Evolutionary conservation across 2,888 invertebrate genomes (phyloP), one percentile per base, ranked within the genome.

Genomic region (Kuschelorhynchus macadamiae): DNA sequence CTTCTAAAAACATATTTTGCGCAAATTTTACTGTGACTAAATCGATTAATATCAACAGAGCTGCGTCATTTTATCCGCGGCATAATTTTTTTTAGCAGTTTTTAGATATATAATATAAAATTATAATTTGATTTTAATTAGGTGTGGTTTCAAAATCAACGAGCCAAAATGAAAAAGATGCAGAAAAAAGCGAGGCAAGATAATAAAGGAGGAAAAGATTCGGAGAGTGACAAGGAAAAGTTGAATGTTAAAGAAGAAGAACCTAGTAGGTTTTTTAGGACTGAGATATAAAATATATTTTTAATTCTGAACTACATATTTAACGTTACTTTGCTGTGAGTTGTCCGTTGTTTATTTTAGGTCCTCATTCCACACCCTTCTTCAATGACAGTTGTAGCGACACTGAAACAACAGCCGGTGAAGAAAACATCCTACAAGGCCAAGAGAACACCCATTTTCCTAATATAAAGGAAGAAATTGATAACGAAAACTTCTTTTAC

Each of bases 101-200:
- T n/a, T n/a, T n/a, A n/a, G n/a, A n/a, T n/a, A n/a, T n/a, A n/a
- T n/a, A n/a, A n/a, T n/a, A n/a, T n/a, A n/a, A n/a, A n/a, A n/a
- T n/a, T n/a, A n/a, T n/a, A n/a, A n/a, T n/a, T 33, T 32, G 33
- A 12, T 17, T 39, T 39, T 3, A 33, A 11, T 11, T 57, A 59
- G 88, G 89, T 89, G 67, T 88, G 88, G 88, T 89, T 89, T 81
- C 88, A 89, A 84, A 89, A 89, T 80, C 89, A 89, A 77, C 84
- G 89, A 33, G 89, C 89, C 12, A 89, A 89, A 82, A 88, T 89
- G 82, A 89, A 89, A 81, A 89, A 89, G 78, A 89, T 89, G 72
- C 88, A 89, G 78, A 89, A 89, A 83, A 89, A 89, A 77, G 88
- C 88, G 5, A 85, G 87, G 68, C 85, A 87, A 76, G 89, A 89